Evolutionary conservation across 2,888 invertebrate species (phyloP).

Genomic region (Saturnia pavonia): DNA sequence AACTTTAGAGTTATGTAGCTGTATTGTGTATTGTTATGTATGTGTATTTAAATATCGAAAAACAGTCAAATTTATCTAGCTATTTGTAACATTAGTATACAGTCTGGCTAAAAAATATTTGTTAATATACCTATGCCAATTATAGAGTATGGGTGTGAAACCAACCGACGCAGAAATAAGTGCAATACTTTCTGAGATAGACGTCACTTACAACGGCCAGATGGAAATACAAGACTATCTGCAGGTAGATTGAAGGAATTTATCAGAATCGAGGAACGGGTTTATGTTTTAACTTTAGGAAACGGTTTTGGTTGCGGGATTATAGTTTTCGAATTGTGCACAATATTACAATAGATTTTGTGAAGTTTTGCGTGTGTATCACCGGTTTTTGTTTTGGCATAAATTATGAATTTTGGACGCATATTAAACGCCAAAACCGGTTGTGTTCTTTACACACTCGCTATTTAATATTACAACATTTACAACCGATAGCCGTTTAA

Average conservation of each 20-base stretch:
- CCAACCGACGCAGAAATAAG: conserved; percentile 87
- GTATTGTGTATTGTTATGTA: too few relatives aligned
- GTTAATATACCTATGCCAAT: conserved; percentile 33
- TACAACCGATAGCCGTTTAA: background rate
- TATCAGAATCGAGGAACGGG: conserved; percentile 29
- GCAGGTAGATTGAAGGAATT: conserved; percentile 84
- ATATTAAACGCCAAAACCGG: background rate
- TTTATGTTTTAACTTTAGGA: conserved; percentile 33
- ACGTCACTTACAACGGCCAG: conserved; percentile 92
- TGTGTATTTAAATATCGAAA: too few relatives aligned
- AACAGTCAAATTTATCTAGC: too few relatives aligned
- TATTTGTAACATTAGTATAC: too few relatives aligned
- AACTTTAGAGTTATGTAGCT: too few relatives aligned
- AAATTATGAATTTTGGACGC: background rate
- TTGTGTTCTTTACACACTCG: background rate
- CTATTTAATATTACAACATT: too few relatives aligned
- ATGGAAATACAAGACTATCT: conserved; percentile 94
- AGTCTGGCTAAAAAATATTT: background rate
- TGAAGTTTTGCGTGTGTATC: too few relatives aligned
- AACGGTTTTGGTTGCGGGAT: conserved; percentile 18
- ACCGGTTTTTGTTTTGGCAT: background rate
- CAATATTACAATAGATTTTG: background rate
- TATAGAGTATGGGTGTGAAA: conserved; percentile 85
- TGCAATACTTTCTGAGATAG: conserved; percentile 91
- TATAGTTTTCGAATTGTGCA: conserved; percentile 32